These are phyloP conservation scores for Eupsittula cactorum DNA, from an alignment of 2,113 vertebrate genomes.

Conservation along the genomic window DNA sequence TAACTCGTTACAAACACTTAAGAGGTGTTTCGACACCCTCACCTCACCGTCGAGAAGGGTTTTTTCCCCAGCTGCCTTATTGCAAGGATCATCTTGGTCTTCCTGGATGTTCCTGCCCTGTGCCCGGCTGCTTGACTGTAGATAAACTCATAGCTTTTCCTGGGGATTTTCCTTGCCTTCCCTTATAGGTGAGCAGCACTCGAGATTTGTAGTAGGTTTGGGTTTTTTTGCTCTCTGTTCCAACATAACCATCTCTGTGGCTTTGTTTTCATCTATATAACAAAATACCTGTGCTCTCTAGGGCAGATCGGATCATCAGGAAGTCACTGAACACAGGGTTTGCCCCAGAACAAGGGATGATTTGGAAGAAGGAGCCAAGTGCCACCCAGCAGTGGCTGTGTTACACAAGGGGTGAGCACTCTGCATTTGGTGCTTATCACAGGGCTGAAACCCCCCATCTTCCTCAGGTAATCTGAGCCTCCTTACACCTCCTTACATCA, in stretches of 20 bases:
- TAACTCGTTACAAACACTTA: fast-evolving
- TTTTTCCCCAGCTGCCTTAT: not conserved
- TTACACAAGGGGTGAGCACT: fast-evolving
- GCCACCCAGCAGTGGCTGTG: fast-evolving
- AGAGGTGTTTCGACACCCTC: not conserved
- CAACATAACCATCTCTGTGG: not conserved
- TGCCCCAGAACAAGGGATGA: fast-evolving
- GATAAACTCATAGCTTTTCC: not conserved
- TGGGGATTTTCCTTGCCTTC: not conserved
- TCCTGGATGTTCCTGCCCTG: fast-evolving
- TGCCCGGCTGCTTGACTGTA: fast-evolving
- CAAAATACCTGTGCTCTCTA: not conserved
- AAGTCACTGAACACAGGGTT: fast-evolving
- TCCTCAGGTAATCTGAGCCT: not conserved
- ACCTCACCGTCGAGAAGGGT: fast-evolving
- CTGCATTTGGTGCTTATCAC: fast-evolving
- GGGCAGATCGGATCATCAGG: not conserved
- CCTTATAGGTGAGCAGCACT: not conserved
- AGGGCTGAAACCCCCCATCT: not conserved
- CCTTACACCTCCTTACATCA: fast-evolving
- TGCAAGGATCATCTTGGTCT: too few relatives aligned
- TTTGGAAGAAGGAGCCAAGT: not conserved
- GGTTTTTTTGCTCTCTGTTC: not conserved
- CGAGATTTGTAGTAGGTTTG: too few relatives aligned
- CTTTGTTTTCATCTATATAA: not conserved